phyloP scores from a whole-genome alignment of 2,113 vertebrate genomes.

The Silurus glanis region DNA sequence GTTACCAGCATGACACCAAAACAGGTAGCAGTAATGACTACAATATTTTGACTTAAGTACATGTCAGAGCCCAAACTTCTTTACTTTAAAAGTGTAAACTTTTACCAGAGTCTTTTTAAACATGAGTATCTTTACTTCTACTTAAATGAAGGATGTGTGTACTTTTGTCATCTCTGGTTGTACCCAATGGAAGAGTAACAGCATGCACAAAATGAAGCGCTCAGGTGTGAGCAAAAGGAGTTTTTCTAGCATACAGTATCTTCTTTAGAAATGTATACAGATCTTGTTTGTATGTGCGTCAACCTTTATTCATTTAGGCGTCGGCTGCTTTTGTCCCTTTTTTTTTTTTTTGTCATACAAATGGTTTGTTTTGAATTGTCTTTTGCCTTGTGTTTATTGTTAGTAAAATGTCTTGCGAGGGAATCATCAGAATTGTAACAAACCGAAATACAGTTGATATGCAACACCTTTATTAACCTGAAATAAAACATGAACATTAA shows the following conservation, averaged over 20 bases:
- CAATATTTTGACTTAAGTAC: no score
- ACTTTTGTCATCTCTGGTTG: background rate
- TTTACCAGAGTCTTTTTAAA: no score
- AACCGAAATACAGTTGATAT: background rate
- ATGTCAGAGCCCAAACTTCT: no score
- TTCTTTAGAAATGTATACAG: conserved; percentile 53
- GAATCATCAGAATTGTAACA: background rate
- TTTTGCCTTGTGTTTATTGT: no score
- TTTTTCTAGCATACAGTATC: conserved; percentile 28
- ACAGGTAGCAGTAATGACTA: no score
- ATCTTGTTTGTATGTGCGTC: conserved; percentile 68
- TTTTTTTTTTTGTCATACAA: conserved; percentile 12
- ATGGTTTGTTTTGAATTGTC: no score
- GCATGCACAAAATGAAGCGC: background rate
- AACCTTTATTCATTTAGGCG: conserved; percentile 67
- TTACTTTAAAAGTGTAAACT: no score
- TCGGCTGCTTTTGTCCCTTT: conserved; percentile 50
- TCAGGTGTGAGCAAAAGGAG: conserved; percentile 24
- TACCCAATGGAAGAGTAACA: background rate
- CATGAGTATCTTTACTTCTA: no score
- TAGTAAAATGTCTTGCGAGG: background rate
- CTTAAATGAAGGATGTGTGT: no score
- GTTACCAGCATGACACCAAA: no score
- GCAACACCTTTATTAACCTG: background rate
- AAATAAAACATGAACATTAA: background rate